phyloP scores from a whole-genome alignment of 30 jellyfish, hydroid and myxozoan species.

The Pseudorhiza aurosa region DNA sequence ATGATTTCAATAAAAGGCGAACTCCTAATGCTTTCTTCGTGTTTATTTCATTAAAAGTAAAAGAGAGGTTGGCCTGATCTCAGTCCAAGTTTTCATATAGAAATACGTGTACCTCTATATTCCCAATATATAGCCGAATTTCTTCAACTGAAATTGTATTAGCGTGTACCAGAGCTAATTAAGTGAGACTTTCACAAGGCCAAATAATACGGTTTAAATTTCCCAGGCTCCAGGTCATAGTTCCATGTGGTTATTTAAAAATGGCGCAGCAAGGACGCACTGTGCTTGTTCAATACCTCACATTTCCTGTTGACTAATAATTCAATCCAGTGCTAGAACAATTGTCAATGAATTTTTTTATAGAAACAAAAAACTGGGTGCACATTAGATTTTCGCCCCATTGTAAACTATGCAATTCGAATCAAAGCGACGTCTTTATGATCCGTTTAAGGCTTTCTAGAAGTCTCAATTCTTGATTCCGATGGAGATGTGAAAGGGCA shows the following conservation, averaged over 20 bases:
- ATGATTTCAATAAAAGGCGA: too few relatives aligned
- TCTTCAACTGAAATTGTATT: too few relatives aligned
- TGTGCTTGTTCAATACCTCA: slow-evolving; percentile 26
- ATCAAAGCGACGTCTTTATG: not conserved
- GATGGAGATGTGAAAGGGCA: not conserved
- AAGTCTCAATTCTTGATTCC: not conserved
- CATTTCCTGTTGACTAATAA: slow-evolving; percentile 42
- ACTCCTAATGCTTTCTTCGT: too few relatives aligned
- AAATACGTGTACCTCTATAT: too few relatives aligned
- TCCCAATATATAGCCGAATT: too few relatives aligned
- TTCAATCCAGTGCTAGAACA: not conserved
- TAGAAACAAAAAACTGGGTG: not conserved
- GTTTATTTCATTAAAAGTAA: too few relatives aligned
- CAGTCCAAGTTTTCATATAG: too few relatives aligned
- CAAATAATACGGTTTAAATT: not conserved
- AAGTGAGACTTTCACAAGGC: not conserved
- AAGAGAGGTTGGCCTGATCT: too few relatives aligned
- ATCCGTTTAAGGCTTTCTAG: not conserved
- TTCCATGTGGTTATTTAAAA: not conserved
- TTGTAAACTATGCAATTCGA: not conserved
- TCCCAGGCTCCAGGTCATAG: slow-evolving; percentile 11
- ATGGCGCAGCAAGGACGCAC: slow-evolving; percentile 29
- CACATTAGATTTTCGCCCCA: not conserved
- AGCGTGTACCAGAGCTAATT: not conserved
- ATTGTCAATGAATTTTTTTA: not conserved